phyloP scores from a whole-genome alignment of 2,888 invertebrate genomes.

The Phyto melanocephala region DNA sequence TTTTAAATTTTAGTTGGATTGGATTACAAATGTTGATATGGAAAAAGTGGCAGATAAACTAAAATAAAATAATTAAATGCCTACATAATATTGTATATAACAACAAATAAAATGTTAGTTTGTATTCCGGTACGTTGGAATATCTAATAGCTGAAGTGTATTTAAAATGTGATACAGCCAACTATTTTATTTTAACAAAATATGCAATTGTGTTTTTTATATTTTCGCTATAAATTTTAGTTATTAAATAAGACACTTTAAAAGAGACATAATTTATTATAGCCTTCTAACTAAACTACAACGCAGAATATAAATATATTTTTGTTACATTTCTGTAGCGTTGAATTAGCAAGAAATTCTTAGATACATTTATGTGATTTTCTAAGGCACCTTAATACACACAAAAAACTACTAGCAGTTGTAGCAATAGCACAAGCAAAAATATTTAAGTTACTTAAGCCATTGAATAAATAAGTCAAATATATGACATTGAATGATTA shows the following conservation, averaged over 20 bases:
- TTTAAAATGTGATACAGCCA: too few relatives aligned
- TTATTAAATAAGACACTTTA: background rate
- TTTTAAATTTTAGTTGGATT: too few relatives aligned
- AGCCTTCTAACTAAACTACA: background rate
- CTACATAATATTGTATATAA: too few relatives aligned
- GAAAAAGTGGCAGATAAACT: too few relatives aligned
- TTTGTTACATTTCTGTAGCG: background rate
- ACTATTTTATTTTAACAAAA: too few relatives aligned
- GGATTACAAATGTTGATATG: too few relatives aligned
- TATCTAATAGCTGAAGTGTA: too few relatives aligned
- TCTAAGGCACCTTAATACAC: background rate
- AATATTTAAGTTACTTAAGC: background rate
- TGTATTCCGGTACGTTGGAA: too few relatives aligned
- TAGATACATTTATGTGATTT: background rate
- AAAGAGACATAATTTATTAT: constrained; percentile 6
- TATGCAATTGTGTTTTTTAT: too few relatives aligned
- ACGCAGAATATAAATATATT: background rate
- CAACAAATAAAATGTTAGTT: too few relatives aligned
- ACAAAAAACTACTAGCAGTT: background rate
- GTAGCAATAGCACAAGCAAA: background rate
- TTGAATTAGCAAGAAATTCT: background rate
- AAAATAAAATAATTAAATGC: too few relatives aligned
- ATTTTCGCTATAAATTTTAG: background rate
- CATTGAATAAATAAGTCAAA: background rate
- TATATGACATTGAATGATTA: constrained; percentile 40